Evolutionary conservation across 2,888 invertebrate genomes (phyloP), one percentile per base, ranked within the genome.

Genomic region (Erpobdella octoculata): DNA sequence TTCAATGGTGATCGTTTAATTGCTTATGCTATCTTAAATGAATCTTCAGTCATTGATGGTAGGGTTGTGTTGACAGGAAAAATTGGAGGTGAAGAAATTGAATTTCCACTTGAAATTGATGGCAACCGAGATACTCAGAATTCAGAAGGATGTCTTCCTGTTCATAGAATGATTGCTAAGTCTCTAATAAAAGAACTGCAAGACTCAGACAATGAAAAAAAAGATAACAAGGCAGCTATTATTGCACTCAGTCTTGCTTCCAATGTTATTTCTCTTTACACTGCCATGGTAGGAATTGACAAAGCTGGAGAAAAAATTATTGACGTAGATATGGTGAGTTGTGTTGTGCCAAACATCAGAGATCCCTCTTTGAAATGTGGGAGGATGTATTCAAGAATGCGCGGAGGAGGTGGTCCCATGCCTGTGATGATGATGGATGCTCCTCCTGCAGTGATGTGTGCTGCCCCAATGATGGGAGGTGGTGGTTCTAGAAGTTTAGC

Each of bases 231-330:
- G 33, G 31, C 59, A 25, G 37, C 35, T 3, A 70, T 74, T 31
- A 62, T 74, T 35, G 46, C 70, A 25, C 64, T 74, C 38, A 74
- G 74, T 36, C 53, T 66, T 21, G 64, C 70, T 6, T 41, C 71
- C 25, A 74, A 74, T 35, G 62, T 74, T 15, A 53, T 74, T 21
- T 73, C 73, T 0, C 37, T 53, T 36, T 73, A 71, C 67, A 74
- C 73, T 15, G 61, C 74, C 35, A 65, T 74, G 48, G 73, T 74
- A 38, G 74, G 71, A 2, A 48, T 74, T 9, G 74, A 74, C 66
- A 65, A 64, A n/a, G 58, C 38, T 21, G 9, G 61, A 9, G 36
- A 65, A 25, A 66, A 58, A 31, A 36, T 36, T 28, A 28, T 41
- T 5, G 66, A 12, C 8, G 69, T 28, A 3, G 36, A 53, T 9